Evolutionary conservation across 1,140 invertebrate species (phyloP).

Genomic region (Pogonus chalceus): DNA sequence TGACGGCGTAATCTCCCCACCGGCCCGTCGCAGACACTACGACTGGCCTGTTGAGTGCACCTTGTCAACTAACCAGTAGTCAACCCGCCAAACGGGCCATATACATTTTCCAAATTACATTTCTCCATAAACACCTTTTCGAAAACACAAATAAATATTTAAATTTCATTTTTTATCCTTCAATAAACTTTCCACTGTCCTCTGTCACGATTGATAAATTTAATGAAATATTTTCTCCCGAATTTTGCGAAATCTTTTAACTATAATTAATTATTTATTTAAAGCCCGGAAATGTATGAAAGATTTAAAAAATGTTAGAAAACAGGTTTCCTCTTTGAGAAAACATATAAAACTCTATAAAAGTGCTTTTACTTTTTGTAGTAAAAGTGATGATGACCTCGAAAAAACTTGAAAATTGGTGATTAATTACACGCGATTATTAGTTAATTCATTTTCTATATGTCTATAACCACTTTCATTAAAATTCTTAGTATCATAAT

Average conservation of each 20-base stretch:
- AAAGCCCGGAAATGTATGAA: not conserved
- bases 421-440: not conserved
- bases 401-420: slow-evolving; percentile 4
- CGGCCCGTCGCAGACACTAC: no score
- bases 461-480: not conserved
- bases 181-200: not conserved
- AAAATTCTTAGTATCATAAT: not conserved
- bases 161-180: no score
- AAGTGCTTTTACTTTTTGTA: not conserved
- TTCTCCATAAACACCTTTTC: not conserved
- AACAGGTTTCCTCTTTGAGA: not conserved
- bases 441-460: not conserved
- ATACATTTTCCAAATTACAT: not conserved
- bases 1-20: not conserved
- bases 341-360: not conserved
- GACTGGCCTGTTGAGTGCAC: no score
- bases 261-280: not conserved
- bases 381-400: slow-evolving; percentile 4
- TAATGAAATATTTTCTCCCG: not conserved
- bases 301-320: not conserved
- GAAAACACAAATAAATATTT: no score
- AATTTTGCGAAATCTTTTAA: not conserved
- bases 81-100: not conserved
- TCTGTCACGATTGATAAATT: not conserved
- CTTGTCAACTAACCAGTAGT: not conserved